A percentile compares a stretch with the other conserved stretches of the same genome.
phyloP scores from a whole-genome alignment of 2,888 invertebrate genomes.

The Aphidoletes aphidimyza region DNA sequence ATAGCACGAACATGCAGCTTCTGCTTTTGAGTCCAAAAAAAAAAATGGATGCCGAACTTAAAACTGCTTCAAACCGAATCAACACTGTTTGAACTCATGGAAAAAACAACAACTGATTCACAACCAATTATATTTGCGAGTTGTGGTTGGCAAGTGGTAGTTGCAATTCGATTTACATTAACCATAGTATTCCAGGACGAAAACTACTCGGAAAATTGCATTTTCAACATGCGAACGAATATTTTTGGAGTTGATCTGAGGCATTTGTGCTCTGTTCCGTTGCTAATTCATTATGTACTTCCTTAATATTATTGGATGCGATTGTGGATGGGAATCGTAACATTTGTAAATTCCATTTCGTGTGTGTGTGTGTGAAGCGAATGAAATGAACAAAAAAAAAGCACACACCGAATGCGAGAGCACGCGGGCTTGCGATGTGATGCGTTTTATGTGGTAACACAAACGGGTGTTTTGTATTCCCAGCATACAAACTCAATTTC shows the following conservation, averaged over 20 bases:
- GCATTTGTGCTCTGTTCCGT: not conserved
- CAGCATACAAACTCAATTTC: conserved; percentile 48
- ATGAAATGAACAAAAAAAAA: no score
- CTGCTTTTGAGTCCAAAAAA: no score
- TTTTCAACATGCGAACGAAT: not conserved
- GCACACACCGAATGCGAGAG: not conserved
- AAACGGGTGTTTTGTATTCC: conserved; percentile 51
- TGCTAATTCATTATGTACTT: conserved; percentile 22
- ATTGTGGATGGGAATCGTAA: conserved; percentile 38
- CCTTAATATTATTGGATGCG: not conserved
- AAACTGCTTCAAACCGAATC: no score
- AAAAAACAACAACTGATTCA: no score
- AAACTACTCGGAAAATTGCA: conserved; percentile 21
- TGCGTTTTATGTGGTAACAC: conserved; percentile 9
- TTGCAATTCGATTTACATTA: conserved; percentile 36
- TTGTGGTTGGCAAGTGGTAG: not conserved
- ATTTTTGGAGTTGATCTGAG: not conserved
- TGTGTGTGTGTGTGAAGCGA: not conserved
- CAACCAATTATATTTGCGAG: not conserved
- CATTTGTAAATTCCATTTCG: conserved; percentile 2
- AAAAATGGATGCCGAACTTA: no score
- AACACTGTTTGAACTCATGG: no score
- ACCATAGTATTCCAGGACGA: not conserved
- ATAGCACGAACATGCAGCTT: no score
- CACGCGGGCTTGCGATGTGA: not conserved